A percentile compares a stretch with the other conserved stretches of the same genome.
phyloP scores from a whole-genome alignment of 2,113 vertebrate species.

The Erinaceus europaeus region DNA sequence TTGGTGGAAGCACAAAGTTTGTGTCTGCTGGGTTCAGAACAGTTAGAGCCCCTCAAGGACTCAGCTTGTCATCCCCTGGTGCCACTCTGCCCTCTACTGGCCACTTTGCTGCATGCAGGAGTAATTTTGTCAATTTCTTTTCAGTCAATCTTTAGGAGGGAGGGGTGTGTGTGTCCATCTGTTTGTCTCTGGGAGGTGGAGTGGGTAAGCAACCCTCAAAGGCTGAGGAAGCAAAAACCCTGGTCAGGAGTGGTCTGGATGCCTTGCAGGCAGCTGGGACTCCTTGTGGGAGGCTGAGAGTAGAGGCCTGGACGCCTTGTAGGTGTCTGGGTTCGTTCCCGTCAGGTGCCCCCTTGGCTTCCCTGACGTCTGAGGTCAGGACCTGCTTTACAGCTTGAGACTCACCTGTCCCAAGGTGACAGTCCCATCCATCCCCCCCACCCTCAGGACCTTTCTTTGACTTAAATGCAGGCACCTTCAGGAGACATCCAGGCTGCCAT shows the following conservation, averaged over 20 bases:
- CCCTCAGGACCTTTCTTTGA: too few relatives aligned
- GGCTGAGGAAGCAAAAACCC: not conserved
- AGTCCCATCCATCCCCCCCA: too few relatives aligned
- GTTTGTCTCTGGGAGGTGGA: too few relatives aligned
- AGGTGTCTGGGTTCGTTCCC: not conserved
- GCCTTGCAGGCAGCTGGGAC: not conserved
- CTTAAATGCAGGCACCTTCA: too few relatives aligned
- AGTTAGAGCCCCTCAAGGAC: not conserved
- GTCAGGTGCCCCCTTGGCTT: too few relatives aligned
- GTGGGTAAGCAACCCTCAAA: too few relatives aligned
- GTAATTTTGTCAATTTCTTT: too few relatives aligned
- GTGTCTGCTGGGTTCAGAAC: not conserved
- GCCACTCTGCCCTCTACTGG: conserved; percentile 46
- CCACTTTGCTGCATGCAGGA: not conserved
- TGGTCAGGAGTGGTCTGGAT: not conserved
- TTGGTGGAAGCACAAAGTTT: not conserved
- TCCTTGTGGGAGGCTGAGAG: not conserved
- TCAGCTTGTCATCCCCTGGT: conserved; percentile 15
- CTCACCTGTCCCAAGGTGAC: too few relatives aligned
- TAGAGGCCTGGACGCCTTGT: not conserved
- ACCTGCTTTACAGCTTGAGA: too few relatives aligned
- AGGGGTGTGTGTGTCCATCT: not conserved
- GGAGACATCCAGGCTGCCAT: too few relatives aligned
- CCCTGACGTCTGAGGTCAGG: too few relatives aligned
- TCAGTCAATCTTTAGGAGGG: not conserved